Conservation (phyloP, 2,797 vertebrate genomes). For the Clarias platycephalus region DNA sequence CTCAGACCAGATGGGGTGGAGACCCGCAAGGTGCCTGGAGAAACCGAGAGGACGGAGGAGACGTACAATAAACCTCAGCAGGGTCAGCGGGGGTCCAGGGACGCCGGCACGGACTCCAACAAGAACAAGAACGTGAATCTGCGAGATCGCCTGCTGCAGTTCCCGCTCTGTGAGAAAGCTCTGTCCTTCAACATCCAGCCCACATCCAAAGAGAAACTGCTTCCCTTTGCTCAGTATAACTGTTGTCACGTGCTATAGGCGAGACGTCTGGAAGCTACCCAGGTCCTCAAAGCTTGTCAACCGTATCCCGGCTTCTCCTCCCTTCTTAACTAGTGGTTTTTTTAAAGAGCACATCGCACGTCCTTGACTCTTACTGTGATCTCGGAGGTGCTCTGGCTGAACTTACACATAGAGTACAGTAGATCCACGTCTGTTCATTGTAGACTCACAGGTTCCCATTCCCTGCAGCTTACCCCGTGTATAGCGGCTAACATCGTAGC, state of each 20-base stretch:
- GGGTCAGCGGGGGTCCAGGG: conserved; percentile 50
- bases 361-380: conserved; percentile 49
- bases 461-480: conserved; percentile 42
- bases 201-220: conserved; percentile 81
- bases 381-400: conserved; percentile 41
- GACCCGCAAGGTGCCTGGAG: conserved; percentile 43
- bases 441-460: conserved; percentile 36
- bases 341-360: conserved; percentile 15
- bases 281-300: conserved; percentile 18
- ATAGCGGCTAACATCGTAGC: conserved; percentile 34
- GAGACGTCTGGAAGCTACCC: neutral
- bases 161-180: conserved; percentile 87
- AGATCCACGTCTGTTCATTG: conserved; percentile 24
- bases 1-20: conserved; percentile 58
- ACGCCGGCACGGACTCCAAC: conserved; percentile 50
- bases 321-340: neutral
- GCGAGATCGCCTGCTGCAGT: conserved; percentile 83
- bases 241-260: conserved; percentile 85
- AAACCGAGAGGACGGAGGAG: conserved; percentile 41
- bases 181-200: conserved; percentile 83
- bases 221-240: conserved; percentile 88
- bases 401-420: neutral
- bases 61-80: conserved; percentile 45
- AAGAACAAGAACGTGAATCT: conserved; percentile 80
- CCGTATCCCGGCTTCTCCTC: neutral